Conservation (phyloP, 2,888 invertebrate species). For the Dromius quadrimaculatus region DNA sequence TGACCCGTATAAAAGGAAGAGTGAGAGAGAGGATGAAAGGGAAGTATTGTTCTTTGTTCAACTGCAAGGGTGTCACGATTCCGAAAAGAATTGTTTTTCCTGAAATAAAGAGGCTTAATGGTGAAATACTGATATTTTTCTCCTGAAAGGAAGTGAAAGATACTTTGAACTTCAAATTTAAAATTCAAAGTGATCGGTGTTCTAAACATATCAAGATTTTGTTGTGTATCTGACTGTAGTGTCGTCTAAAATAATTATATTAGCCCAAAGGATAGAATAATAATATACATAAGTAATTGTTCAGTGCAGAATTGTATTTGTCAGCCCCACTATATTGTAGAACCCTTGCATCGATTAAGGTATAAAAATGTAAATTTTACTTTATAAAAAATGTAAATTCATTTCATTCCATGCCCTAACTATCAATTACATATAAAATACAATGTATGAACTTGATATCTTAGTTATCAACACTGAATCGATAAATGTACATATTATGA, state of each 20-base stretch:
- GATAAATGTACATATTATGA: too few species aligned
- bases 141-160: too few species aligned
- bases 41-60: too few species aligned
- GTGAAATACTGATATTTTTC: too few species aligned
- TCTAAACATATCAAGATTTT: too few species aligned
- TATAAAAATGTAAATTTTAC: conserved; percentile 37
- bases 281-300: background rate
- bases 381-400: conserved; percentile 22
- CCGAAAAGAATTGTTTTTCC: too few species aligned
- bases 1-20: background rate
- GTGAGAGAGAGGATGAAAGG: background rate
- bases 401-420: conserved; percentile 9
- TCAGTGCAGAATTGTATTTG: conserved; percentile 24
- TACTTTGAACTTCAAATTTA: too few species aligned
- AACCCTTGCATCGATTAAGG: conserved; percentile 29
- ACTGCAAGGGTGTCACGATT: too few species aligned
- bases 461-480: too few species aligned
- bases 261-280: background rate
- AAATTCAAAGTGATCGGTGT: too few species aligned
- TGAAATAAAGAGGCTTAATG: too few species aligned
- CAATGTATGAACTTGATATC: conserved; percentile 32
- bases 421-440: conserved; percentile 33
- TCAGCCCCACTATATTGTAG: background rate
- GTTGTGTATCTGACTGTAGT: background rate
- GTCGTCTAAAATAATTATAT: background rate